Conservation (phyloP, 2,888 invertebrate species). For the Dasysyrphus albostriatus region DNA sequence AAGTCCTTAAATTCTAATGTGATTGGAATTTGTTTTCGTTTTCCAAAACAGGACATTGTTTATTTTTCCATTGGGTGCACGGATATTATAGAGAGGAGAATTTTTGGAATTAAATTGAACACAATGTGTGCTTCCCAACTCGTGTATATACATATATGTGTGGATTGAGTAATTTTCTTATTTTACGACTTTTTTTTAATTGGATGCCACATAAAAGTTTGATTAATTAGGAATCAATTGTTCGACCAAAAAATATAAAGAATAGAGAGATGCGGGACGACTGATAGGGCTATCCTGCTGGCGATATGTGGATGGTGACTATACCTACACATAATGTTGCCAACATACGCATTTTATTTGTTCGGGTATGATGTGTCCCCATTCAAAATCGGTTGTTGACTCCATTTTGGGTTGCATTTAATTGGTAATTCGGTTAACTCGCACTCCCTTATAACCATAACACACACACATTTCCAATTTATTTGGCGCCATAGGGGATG, state of each 20-base stretch:
- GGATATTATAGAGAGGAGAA: neutral
- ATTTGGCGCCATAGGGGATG: constrained; percentile 28
- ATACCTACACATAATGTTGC: neutral
- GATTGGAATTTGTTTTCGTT: constrained; percentile 75
- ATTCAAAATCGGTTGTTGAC: constrained; percentile 9
- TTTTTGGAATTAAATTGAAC: constrained; percentile 10
- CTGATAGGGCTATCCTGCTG: constrained; percentile 25
- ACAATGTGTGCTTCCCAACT: constrained; percentile 14
- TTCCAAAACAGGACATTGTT: constrained; percentile 64
- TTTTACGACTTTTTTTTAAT: constrained; percentile 72
- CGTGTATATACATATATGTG: neutral
- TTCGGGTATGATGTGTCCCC: neutral
- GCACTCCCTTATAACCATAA: neutral
- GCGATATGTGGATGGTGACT: neutral
- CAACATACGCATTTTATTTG: constrained; percentile 30
- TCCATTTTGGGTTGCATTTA: constrained; percentile 34
- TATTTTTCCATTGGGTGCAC: constrained; percentile 36
- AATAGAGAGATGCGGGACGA: neutral
- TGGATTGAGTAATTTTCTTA: constrained; percentile 45
- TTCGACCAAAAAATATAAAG: constrained; percentile 19
- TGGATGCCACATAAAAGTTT: constrained; percentile 74
- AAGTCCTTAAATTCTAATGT: constrained; percentile 76
- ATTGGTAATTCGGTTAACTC: constrained; percentile 43
- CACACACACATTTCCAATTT: constrained; percentile 11
- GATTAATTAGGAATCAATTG: constrained; percentile 75